Base-by-base conservation (phyloP, 2,888 invertebrate species). In the Cantharis lateralis region DNA sequence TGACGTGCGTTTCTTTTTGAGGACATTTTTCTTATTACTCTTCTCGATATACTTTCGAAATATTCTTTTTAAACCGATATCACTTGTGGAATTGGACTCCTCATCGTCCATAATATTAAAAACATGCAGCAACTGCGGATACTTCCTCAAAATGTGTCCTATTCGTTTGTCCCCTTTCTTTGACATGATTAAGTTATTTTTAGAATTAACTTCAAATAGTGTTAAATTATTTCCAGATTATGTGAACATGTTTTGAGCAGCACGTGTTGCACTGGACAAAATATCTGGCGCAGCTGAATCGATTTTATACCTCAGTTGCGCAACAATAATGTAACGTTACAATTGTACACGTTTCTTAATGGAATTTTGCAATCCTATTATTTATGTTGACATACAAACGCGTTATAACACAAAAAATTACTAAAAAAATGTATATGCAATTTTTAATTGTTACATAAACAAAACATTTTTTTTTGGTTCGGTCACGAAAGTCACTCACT, bases 141-240 rank as follows among this genome's bases (percentile, higher is more conserved):
- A 85, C 75, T 84, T 84, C 70, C 80, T 81, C 64, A 85, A 79
- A 62, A 85, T 81, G 72, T 83, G 82, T 72, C 80, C 81, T 71
- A 80, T 76, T 70, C 75, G 79, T 71, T 74, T 70, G 48, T 66
- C 63, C 18, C 71, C 18, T 15, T 75, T 72, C 48, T 79, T 77
- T 63, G 75, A 64, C 71, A 75, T 73, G 62, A 32, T 74, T 20
- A 32, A 13, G 64, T 75, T 18, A 15, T 32, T 71, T 16, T 68
- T 71, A 32, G 16, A n/a, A 15, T 74, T 72, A 71, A 68, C 68
- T 78, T 69, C 64, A 72, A 69, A 68, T 71, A 28, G 24, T 66
- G 15, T 11, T 15, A 10, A 26, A 71, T 62, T 28, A 48, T 68
- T 28, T 68, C 28, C 20, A 69, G 26, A 69, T 68, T 71, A 68